Base-by-base conservation (phyloP, 2,888 invertebrate species). In the Strigamia maritima region DNA sequence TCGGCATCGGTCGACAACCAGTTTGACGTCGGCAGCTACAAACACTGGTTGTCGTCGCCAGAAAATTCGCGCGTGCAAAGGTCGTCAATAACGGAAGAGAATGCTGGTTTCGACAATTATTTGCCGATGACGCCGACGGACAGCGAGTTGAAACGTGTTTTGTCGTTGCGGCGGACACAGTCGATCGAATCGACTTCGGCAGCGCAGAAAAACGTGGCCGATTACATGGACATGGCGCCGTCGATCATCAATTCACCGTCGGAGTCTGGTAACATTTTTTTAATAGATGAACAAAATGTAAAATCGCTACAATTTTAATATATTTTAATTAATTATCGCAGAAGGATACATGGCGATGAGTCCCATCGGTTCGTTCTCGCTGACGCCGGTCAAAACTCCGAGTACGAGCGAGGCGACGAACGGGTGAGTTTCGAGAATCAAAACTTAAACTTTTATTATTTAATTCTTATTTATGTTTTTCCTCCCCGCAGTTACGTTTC, bases 401-500 rank as follows among this genome's bases (percentile, higher is more conserved):
- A 31, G 44, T 22, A 76, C 77, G 24, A 76, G 60, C 19, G 85
- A 86, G 40, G 89, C 89, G 2, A 85, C 87, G 78, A 88, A 24
- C 60, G 60, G 60, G 22, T 19, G 3, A 24, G 1, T 60, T 60
- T 19, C n/a, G n/a, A n/a, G n/a, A n/a, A n/a, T n/a, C n/a, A 19
- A 60, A 22, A 24, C 19, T 22, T 16, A 19, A 60, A 16, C 19
- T 60, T 19, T 19, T 60, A 2, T 16, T 60, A 7, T 16, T 19
- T 60, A 2, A 60, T 14, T 60, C 19, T 19, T 10, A 60, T 16
- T 19, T 60, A 16, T 31, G 8, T 77, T 80, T 75, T 89, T n/a
- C n/a, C n/a, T n/a, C n/a, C n/a, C n/a, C n/a, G n/a, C n/a, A 88
- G 80, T 44, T 92, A 92, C 86, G 89, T 92, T 80, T 90, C 90